Evolutionary conservation across 53 echinoderm and acorn worm species (phyloP), one percentile per base, ranked within the genome.

Genomic region (Holothuria scabra): DNA sequence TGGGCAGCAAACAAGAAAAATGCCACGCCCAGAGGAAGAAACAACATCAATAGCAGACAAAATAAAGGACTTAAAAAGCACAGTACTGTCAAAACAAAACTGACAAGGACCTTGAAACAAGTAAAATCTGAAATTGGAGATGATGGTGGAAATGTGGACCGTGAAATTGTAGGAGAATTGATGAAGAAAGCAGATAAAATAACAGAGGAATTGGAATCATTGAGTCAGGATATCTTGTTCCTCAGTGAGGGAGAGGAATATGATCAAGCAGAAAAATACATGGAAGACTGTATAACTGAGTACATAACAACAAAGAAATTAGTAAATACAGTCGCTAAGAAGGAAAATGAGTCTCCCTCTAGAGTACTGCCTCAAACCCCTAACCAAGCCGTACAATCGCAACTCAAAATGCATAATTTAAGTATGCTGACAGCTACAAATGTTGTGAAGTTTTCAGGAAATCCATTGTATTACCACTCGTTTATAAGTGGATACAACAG

Each of bases 361-460:
- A 48, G 48, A 10, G 12, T 12, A 48, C 12, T 48, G 48, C 12
- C 48, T 13, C 48, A 48, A 48, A 48, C 48, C 74, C 33, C 46
- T 4, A 74, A 25, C 41, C 75, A 48, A 21, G 4, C 48, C 48
- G 14, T 13, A 48, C 11, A 10, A 48, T 3, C 48, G 12, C 48
- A 48, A 13, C 48, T 48, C 48, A 48, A 3, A 29, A 37, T 74
- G 49, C 58, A 56, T 46, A 59, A 74, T 46, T 58, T 81, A 26
- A 62, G 81, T 25, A n/a, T 70, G 60, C 28, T 83, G 56, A 38
- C 80, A 18, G 81, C 81, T 38, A 69, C 83, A 63, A 81, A 88
- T 24, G n/a, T n/a, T n/a, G 83, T 70, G 46, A 88, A 88, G 16
- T 88, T 88, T 75, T 67, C 38, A 23, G 88, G 83, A 30, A 83